Evolutionary conservation across 2,888 invertebrate species (phyloP).

Genomic region (Trichopoda pennipes): DNA sequence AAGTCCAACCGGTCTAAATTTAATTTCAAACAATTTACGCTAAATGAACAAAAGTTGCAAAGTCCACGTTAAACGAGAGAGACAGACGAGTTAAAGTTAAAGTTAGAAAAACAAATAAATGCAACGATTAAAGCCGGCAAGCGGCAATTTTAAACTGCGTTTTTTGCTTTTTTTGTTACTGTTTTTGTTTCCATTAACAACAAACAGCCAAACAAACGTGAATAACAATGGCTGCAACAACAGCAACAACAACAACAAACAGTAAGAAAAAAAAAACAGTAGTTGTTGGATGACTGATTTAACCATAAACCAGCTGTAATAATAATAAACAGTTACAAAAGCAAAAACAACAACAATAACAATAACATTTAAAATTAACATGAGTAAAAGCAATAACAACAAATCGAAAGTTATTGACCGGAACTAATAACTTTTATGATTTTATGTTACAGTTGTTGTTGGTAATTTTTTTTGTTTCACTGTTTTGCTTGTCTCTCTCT

Average conservation of each 20-base stretch:
- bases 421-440: slow-evolving; percentile 71
- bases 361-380: slow-evolving; percentile 49
- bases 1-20: slow-evolving; percentile 50
- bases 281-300: slow-evolving; percentile 60
- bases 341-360: slow-evolving; percentile 20
- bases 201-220: slow-evolving; percentile 1
- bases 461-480: background rate
- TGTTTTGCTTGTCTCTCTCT: background rate
- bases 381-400: slow-evolving; percentile 58
- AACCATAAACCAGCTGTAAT: slow-evolving; percentile 60
- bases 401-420: slow-evolving; percentile 74
- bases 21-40: slow-evolving; percentile 51
- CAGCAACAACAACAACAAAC: background rate
- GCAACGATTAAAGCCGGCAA: slow-evolving; percentile 60
- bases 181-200: slow-evolving; percentile 3
- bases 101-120: slow-evolving; percentile 38
- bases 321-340: slow-evolving; percentile 28
- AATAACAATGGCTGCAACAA: slow-evolving; percentile 2
- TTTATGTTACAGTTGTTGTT: slow-evolving; percentile 35
- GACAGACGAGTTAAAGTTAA: background rate
- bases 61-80: slow-evolving; percentile 20
- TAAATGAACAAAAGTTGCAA: slow-evolving; percentile 58
- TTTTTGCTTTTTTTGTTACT: background rate
- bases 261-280: slow-evolving; percentile 20
- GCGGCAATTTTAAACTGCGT: slow-evolving; percentile 36